Evolutionary conservation across 1,140 invertebrate genomes (phyloP).

Genomic region (Hermetia illucens): DNA sequence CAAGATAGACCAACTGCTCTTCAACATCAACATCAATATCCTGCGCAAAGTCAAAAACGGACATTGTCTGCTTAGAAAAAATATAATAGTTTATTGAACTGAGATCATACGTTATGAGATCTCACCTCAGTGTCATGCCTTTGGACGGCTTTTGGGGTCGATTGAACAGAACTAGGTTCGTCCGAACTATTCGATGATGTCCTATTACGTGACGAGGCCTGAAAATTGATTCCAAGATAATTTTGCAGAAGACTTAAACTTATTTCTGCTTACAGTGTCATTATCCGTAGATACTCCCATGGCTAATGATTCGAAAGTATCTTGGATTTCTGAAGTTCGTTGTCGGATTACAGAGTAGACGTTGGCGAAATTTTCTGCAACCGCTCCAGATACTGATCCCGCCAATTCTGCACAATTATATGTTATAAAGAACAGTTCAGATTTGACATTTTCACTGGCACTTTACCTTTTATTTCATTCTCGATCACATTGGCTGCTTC

Average conservation of each 20-base stretch:
- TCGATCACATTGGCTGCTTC: conserved; percentile 35
- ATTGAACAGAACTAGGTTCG: conserved; percentile 19
- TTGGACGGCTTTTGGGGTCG: conserved; percentile 13
- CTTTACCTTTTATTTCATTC: conserved; percentile 34
- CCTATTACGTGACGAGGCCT: conserved; percentile 10
- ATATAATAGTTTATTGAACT: background rate
- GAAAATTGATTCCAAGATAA: conserved; percentile 5
- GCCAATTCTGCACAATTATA: conserved; percentile 28
- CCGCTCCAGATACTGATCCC: conserved; percentile 33
- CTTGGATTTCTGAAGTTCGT: conserved; percentile 37
- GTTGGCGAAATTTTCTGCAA: conserved; percentile 36
- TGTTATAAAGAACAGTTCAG: background rate
- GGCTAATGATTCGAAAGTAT: conserved; percentile 28
- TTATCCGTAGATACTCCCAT: conserved; percentile 16
- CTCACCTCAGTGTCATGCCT: conserved; percentile 9
- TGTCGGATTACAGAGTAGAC: conserved; percentile 35
- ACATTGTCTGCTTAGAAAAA: conserved; percentile 5
- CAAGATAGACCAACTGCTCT: conserved; percentile 41
- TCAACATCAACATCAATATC: conserved; percentile 33
- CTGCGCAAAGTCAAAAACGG: conserved; percentile 23
- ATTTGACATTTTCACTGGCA: conserved; percentile 1
- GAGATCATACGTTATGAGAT: background rate
- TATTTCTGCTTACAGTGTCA: too few relatives aligned
- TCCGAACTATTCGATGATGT: conserved; percentile 25
- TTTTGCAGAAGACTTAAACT: too few relatives aligned